Evolutionary conservation across 2,888 invertebrate species (phyloP).

Genomic region (Nomada flava): DNA sequence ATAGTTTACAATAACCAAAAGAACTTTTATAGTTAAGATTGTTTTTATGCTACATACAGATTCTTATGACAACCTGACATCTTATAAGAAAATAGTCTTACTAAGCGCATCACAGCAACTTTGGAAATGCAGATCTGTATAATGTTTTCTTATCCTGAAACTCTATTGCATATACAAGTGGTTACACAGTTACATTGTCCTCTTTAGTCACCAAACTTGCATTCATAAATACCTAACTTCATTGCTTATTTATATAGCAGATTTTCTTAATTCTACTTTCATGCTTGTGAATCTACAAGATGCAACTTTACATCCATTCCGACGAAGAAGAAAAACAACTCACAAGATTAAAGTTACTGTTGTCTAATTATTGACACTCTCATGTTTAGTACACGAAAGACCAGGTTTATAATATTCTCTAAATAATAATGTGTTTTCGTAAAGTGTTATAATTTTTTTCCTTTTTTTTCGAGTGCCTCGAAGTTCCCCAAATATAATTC

Average conservation of each 20-base stretch:
- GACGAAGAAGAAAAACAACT: slow-evolving; percentile 29
- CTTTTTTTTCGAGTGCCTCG: slow-evolving; percentile 20
- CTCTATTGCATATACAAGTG: slow-evolving; percentile 67
- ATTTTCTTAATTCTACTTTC: slow-evolving; percentile 56
- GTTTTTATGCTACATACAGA: slow-evolving; percentile 65
- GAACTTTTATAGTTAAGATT: slow-evolving; percentile 67
- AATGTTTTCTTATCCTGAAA: slow-evolving; percentile 66
- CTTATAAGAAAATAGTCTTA: slow-evolving; percentile 77
- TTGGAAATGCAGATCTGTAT: slow-evolving; percentile 78
- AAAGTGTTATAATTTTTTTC: slow-evolving; percentile 32
- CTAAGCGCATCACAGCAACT: slow-evolving; percentile 78
- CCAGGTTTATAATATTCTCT: slow-evolving; percentile 21
- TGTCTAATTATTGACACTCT: background rate
- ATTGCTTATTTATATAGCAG: slow-evolving; percentile 45
- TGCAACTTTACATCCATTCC: slow-evolving; percentile 52
- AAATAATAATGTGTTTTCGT: slow-evolving; percentile 13
- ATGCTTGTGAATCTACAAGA: slow-evolving; percentile 40
- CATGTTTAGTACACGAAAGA: slow-evolving; percentile 13
- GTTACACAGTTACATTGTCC: slow-evolving; percentile 48
- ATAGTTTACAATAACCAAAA: slow-evolving; percentile 76
- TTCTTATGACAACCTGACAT: slow-evolving; percentile 68
- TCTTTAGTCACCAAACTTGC: slow-evolving; percentile 49
- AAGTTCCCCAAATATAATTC: slow-evolving; percentile 4
- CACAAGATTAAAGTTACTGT: slow-evolving; percentile 6
- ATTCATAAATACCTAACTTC: slow-evolving; percentile 46